Base-by-base conservation (phyloP, 1,140 invertebrate genomes). In the Eriosoma lanigerum region DNA sequence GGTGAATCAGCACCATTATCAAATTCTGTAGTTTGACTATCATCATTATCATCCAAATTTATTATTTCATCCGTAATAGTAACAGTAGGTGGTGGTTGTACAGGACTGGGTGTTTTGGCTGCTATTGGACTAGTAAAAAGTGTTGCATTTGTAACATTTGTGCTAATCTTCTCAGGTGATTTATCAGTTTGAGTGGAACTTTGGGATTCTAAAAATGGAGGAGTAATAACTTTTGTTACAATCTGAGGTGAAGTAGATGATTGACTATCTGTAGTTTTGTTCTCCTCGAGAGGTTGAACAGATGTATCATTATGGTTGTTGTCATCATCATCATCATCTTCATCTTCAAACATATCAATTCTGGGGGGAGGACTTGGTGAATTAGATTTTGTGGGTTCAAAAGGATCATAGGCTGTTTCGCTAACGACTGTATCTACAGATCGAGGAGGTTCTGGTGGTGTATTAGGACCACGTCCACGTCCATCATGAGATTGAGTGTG, bases 351-450 rank as follows among this genome's bases (percentile, higher is more conserved):
- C 76, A 75, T 82, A 62, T 82, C 81, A 52, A 73, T 82, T 58
- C 68, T 66, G 5, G 81, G 76, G 0, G 76, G 78, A 48, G 84
- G 84, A 29, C 86, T 85, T 0, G 87, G 86, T 0, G 92, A 93
- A 3, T 93, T 88, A 4, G 93, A 94, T 84, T 93, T 93, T 1
- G 93, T 94, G 1, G 93, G 93, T 84, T 94, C 93, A 84, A 94
- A 95, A 1, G 94, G 94, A 90, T 95, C 93, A 85, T 95, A 95
- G 5, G 90, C 91, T 6, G 91, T 91, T 13, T 89, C 89, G 4
- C 89, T 89, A 24, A 87, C 88, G 0, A 84, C 83, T 1, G 84
- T 85, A 38, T 82, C 81, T 13, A 83, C 82, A 54, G 82, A 83
- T 32, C 66, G 82, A 81, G 89, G 90, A 0, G 89, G 90, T 82